Evolutionary conservation across 92 coral and sea anemone genomes (phyloP), one percentile per base, ranked within the genome.

Genomic region (Desmophyllum pertusum): DNA sequence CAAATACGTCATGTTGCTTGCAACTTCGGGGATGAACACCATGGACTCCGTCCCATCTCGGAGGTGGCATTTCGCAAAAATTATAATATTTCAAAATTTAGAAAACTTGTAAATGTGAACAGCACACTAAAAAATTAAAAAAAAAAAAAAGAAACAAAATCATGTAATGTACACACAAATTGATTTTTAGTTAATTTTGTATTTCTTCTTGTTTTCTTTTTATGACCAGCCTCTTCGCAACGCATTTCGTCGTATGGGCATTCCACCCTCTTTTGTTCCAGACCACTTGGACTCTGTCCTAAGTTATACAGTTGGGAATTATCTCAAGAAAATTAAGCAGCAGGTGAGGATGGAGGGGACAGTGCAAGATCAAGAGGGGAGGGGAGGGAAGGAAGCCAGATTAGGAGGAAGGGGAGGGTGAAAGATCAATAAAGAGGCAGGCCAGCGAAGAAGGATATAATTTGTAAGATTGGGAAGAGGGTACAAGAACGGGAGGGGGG

Each of bases 231-330:
- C 99, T 33, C 83, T 97, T 35, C 98, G 99, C 1, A 93, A 93
- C 85, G 99, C 99, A 81, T 90, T 97, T 84, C 95, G 95, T 74
- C 95, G 98, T 8, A 97, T 97, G 99, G 98, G 99, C 29, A 90
- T 94, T 67, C 98, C 99, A 21, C 93, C 94, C 14, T 85, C 94
- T 19, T 84, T 97, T 50, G 92, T 97, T 35, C 97, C 99, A 73
- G 99, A 97, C 57, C 98, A 94, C 73, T 51, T 94, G 82, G 99
- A 97, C 52, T 93, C 98, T 43, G 88, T 94, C 55, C 75, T 94
- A 46, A 94, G 93, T 79, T 87, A 75, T 76, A 93, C 91, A 19
- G 85, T 97, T 38, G 85, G 84, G 14, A 97, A 93, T 86, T 97
- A 97, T 70, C 85, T 97, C 21, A 97, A 97, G 94, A 97, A 92